Base-by-base conservation (phyloP, 30 jellyfish, hydroid and myxozoan genomes). In the Cassiopea andromeda region DNA sequence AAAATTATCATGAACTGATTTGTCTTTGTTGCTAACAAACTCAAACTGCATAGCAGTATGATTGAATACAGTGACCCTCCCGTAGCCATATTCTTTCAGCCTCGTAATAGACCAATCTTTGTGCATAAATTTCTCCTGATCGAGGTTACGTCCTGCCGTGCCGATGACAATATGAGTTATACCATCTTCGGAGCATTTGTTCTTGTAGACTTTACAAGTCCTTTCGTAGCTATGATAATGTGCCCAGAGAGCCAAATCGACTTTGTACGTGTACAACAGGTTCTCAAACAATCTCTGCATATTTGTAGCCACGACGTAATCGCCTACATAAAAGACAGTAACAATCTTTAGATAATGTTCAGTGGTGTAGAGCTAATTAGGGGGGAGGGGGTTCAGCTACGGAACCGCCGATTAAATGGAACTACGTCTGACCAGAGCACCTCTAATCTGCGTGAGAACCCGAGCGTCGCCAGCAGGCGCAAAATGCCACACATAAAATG, bases 141-240 rank as follows among this genome's bases (percentile, higher is more conserved):
- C 98, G 71, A 89, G 89, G 58, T 68, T 58, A n/a, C 95, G 77
- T 4, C 98, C 98, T 16, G 97, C 98, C 12, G 98, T 89, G 2
- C 98, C 98, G 27, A 90, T 87, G 44, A 87, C 93, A 50, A 93
- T 58, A 72, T 93, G 97, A 17, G 93, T 94, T 43, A 86, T 49
- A 12, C 98, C 98, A 80, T 90, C 95, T 49, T 92, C 89, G 7
- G 82, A 70, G 84, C 98, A 92, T 83, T 78, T 54, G 90, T 89
- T 89, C 60, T 89, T 78, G 88, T 93, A 89, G 2, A 93, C 94
- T 57, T 79, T 84, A 90, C 98, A 93, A 6, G 98, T 93, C 59
- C 98, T 96, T 82, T 93, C 97, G 48, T 93, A 93, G 87, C 95
- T 81, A 64, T 93, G 98, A 73, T 85, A 88, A 82, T 93, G 98